Evolutionary conservation across 2,888 invertebrate genomes (phyloP).

Genomic region (Ferdinandea cuprea): DNA sequence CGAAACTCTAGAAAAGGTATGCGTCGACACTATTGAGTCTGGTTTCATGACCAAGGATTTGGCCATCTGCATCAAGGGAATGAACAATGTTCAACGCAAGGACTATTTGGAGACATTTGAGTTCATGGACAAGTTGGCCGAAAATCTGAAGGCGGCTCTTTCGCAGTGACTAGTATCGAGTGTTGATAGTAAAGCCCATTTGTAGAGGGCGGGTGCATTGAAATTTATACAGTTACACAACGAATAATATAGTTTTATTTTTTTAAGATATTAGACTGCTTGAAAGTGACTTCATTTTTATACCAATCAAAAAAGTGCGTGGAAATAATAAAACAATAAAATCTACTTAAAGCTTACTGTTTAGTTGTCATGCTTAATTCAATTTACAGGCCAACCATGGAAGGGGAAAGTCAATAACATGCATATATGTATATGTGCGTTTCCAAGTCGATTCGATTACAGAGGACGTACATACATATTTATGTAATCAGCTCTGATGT

Average conservation of each 20-base stretch:
- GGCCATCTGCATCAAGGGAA: slow-evolving; percentile 98
- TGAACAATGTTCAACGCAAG: slow-evolving; percentile 87
- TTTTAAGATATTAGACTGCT: slow-evolving; percentile 43
- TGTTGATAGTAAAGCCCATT: slow-evolving; percentile 44
- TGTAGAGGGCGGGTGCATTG: slow-evolving; percentile 32
- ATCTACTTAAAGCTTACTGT: slow-evolving; percentile 2
- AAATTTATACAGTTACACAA: background rate
- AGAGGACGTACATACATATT: background rate
- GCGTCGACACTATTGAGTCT: slow-evolving; percentile 96
- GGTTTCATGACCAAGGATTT: slow-evolving; percentile 99
- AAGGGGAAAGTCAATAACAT: background rate
- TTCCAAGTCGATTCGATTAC: slow-evolving; percentile 25
- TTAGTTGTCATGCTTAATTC: background rate
- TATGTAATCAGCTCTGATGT: background rate
- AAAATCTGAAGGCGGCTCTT: slow-evolving; percentile 87
- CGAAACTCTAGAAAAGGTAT: slow-evolving; percentile 93
- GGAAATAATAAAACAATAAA: slow-evolving; percentile 38
- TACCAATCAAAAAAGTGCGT: slow-evolving; percentile 41
- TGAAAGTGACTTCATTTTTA: slow-evolving; percentile 42
- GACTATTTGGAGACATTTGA: slow-evolving; percentile 99
- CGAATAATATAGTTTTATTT: slow-evolving; percentile 11
- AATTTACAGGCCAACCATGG: slow-evolving; percentile 5
- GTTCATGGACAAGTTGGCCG: slow-evolving; percentile 97
- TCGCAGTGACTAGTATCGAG: slow-evolving; percentile 76
- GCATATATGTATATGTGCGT: too few relatives aligned